Percentiles rank a stretch among this genome's conserved stretches.
Conservation (phyloP, 2,113 vertebrate species). For the Myocastor coypus region DNA sequence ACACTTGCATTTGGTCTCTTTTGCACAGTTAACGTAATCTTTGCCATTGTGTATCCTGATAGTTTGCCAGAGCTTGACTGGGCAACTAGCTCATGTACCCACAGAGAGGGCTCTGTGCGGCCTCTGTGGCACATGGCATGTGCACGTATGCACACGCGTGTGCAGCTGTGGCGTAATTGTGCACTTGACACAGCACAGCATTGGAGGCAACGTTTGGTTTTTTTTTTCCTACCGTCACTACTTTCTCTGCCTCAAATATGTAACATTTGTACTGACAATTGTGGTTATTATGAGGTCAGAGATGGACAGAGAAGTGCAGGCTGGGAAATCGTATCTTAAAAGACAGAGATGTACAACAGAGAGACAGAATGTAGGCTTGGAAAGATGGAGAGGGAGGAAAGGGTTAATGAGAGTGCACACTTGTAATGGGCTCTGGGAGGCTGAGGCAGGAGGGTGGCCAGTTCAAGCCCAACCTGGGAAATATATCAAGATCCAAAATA, state of each 20-base stretch:
- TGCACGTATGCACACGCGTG: neutral
- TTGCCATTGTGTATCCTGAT: neutral
- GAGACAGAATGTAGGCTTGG: neutral
- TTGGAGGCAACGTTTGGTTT: too few relatives aligned
- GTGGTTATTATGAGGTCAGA: neutral
- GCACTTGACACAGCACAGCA: neutral
- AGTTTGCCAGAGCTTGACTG: neutral
- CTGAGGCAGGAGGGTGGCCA: neutral
- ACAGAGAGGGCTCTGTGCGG: neutral
- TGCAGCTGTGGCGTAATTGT: neutral
- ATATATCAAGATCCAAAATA: neutral
- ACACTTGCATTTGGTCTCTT: neutral
- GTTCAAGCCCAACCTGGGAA: neutral
- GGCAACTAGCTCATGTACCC: neutral
- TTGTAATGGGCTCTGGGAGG: neutral
- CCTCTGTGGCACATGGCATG: neutral
- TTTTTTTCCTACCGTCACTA: neutral
- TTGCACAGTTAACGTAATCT: neutral
- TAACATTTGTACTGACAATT: neutral
- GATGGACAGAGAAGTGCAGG: neutral
- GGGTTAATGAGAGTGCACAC: too few relatives aligned
- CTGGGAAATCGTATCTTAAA: neutral
- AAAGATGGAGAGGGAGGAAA: neutral
- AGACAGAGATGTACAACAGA: neutral
- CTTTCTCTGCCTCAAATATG: neutral